phyloP scores from a whole-genome alignment of 2,888 invertebrate genomes.

The Agelastica alni region DNA sequence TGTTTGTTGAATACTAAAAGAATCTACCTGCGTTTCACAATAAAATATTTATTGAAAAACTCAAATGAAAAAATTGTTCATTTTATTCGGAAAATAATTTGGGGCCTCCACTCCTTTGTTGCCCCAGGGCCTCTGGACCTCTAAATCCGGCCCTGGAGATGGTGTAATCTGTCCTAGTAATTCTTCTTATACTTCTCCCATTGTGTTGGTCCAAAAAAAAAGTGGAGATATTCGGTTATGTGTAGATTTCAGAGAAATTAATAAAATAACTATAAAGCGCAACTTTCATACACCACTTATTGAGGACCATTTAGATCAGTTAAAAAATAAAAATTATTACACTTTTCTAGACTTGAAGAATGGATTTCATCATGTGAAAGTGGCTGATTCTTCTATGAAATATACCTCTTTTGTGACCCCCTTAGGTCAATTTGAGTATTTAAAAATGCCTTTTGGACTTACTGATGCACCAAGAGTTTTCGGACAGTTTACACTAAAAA shows the following conservation, averaged over 20 bases:
- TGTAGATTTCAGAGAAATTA: conserved; percentile 26
- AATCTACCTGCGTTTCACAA: too few relatives aligned
- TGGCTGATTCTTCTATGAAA: conserved; percentile 37
- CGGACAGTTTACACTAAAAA: conserved; percentile 4
- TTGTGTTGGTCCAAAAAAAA: conserved; percentile 24
- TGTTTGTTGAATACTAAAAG: too few relatives aligned
- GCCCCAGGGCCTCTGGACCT: too few relatives aligned
- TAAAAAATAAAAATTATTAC: conserved; percentile 32
- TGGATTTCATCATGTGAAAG: conserved; percentile 37
- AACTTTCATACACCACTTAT: conserved; percentile 28
- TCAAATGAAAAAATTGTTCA: too few relatives aligned
- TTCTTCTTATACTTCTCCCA: conserved; percentile 24
- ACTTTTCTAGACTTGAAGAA: conserved; percentile 41
- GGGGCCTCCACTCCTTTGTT: too few relatives aligned
- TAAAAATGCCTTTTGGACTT: conserved; percentile 22
- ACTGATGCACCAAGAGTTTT: conserved; percentile 8
- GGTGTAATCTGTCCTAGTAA: conserved; percentile 16
- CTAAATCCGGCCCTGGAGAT: too few relatives aligned
- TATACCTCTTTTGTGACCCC: conserved; percentile 34
- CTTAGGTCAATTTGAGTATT: conserved; percentile 25
- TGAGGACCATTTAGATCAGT: conserved; percentile 25
- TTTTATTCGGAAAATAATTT: too few relatives aligned
- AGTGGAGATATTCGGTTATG: conserved; percentile 28
- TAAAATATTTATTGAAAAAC: too few relatives aligned
- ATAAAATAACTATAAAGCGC: conserved; percentile 25